phyloP scores from a whole-genome alignment of 1,140 invertebrate species.

The Leptoteleia sp. region DNA sequence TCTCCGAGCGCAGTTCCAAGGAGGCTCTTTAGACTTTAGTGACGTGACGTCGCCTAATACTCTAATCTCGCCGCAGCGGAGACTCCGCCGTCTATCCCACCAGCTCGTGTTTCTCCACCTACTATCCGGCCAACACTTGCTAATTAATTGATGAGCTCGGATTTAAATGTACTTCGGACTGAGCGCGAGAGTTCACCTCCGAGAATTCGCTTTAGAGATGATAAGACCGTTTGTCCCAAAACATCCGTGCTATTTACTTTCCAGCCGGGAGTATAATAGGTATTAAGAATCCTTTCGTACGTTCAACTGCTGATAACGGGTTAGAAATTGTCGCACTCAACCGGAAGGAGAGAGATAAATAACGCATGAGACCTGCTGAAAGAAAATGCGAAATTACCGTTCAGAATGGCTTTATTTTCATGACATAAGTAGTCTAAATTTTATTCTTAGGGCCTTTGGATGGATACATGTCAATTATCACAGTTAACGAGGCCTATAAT shows the following conservation, averaged over 20 bases:
- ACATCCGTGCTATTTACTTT: slow-evolving; percentile 58
- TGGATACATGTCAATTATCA: too few relatives aligned
- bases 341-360: slow-evolving; percentile 28
- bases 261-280: slow-evolving; percentile 62
- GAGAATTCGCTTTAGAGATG: slow-evolving; percentile 46
- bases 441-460: too few relatives aligned
- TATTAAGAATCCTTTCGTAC: slow-evolving; percentile 65
- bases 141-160: slow-evolving; percentile 78
- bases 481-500: too few relatives aligned
- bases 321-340: slow-evolving; percentile 16
- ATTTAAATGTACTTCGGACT: slow-evolving; percentile 71
- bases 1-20: slow-evolving; percentile 77
- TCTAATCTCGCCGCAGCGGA: slow-evolving; percentile 74
- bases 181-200: slow-evolving; percentile 51
- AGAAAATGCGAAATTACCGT: too few relatives aligned
- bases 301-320: slow-evolving; percentile 35
- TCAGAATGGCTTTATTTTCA: too few relatives aligned
- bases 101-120: slow-evolving; percentile 68
- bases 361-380: too few relatives aligned
- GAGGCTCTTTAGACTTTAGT: slow-evolving; percentile 80
- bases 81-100: slow-evolving; percentile 71
- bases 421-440: too few relatives aligned
- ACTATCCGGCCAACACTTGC: slow-evolving; percentile 70
- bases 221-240: slow-evolving; percentile 60
- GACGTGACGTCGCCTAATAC: slow-evolving; percentile 81